Conservation (phyloP, 2,888 invertebrate species). For the Hirtodrosophila confusa region DNA sequence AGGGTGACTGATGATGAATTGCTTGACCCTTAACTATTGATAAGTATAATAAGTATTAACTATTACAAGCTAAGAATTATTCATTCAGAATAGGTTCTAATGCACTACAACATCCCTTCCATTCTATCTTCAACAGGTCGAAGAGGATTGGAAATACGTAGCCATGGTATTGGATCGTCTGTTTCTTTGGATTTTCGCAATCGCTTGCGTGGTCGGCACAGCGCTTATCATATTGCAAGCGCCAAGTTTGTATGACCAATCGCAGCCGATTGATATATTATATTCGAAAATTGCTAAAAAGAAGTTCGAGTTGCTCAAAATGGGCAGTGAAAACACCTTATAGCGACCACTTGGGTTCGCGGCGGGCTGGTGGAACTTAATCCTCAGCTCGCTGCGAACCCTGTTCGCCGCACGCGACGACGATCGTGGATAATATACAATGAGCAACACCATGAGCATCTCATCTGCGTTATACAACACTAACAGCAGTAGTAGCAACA, state of each 20-base stretch:
- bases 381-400: slow-evolving; percentile 88
- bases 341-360: slow-evolving; percentile 85
- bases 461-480: slow-evolving; percentile 63
- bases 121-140: slow-evolving; percentile 87
- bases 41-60: too few relatives aligned
- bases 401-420: slow-evolving; percentile 88
- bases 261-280: slow-evolving; percentile 94
- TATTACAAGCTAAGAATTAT: too few relatives aligned
- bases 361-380: slow-evolving; percentile 88
- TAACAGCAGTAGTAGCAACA: slow-evolving; percentile 26
- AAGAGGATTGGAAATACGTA: slow-evolving; percentile 99
- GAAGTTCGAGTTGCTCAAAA: slow-evolving; percentile 93
- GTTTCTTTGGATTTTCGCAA: slow-evolving; percentile 97
- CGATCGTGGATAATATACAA: slow-evolving; percentile 84
- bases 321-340: slow-evolving; percentile 88
- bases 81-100: too few relatives aligned
- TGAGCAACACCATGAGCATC: slow-evolving; percentile 66
- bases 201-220: slow-evolving; percentile 96
- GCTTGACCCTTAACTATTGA: too few relatives aligned
- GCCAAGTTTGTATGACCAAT: slow-evolving; percentile 95
- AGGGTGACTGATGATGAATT: too few relatives aligned
- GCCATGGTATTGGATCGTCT: slow-evolving; percentile 97
- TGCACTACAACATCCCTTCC: neutral
- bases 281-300: slow-evolving; percentile 96
- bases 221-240: slow-evolving; percentile 94